Evolutionary conservation across 2,888 invertebrate genomes (phyloP).

Genomic region (Cephus sareptanus): DNA sequence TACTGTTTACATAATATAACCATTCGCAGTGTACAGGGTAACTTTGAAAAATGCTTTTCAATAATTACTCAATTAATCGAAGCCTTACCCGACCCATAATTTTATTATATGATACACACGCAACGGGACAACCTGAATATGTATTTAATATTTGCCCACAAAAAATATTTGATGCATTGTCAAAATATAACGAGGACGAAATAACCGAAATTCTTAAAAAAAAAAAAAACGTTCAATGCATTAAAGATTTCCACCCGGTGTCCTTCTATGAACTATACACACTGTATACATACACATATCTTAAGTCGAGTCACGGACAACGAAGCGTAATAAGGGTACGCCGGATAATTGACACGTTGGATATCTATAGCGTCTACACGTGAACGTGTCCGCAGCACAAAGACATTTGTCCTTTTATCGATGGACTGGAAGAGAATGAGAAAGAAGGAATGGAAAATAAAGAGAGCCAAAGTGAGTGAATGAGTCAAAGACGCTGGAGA

Average conservation of each 20-base stretch:
- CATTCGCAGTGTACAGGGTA: background rate
- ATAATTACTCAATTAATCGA: background rate
- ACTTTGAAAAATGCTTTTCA: background rate
- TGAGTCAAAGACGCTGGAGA: background rate
- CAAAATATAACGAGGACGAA: background rate
- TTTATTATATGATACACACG: background rate
- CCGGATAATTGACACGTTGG: conserved; percentile 42
- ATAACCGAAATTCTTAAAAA: background rate
- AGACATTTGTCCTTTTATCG: background rate
- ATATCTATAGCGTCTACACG: conserved; percentile 29
- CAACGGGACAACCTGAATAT: background rate
- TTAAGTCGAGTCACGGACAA: conserved; percentile 34
- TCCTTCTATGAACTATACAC: too few species aligned
- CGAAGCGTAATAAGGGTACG: conserved; percentile 35
- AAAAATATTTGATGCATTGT: background rate
- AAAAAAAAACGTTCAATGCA: background rate
- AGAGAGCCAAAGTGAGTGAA: background rate
- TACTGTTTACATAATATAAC: background rate
- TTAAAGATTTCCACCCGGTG: background rate
- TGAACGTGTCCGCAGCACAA: background rate
- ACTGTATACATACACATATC: conserved; percentile 15
- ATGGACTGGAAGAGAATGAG: background rate
- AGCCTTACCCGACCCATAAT: background rate
- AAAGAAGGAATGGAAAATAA: background rate
- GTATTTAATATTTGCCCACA: background rate